Base-by-base conservation (phyloP, 2,113 vertebrate genomes). In the Panthera tigris region DNA sequence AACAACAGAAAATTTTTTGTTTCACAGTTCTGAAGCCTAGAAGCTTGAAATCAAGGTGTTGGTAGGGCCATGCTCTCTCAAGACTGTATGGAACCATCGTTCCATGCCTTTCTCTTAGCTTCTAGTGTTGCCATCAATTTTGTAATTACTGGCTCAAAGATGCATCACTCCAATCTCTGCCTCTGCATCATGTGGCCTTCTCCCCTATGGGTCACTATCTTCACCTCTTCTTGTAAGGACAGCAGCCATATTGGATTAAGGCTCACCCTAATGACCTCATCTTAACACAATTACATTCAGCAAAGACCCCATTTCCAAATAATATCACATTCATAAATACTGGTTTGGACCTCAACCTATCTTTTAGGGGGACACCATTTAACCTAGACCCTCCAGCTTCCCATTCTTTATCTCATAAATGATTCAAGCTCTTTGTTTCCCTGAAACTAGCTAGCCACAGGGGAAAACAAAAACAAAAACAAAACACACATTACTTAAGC, bases 241-340 rank as follows among this genome's bases (percentile, higher is more conserved):
- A 48, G 82, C 13, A 33, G 61, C 63, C 21, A 18, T 41, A 16
- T 23, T 82, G 27, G 12, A 82, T 84, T 52, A 84, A 48, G 39
- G 18, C 11, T 36, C 7, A 50, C 9, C 31, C 27, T 50, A 68
- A 79, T 86, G 11, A 57, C 16, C 31, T 89, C 74, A 48, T 78
- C 73, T 83, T 87, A 79, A 68, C 11, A 25, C 79, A 25, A 91
- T 91, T 69, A 55, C n/a, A 85, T 89, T 78, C 52, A 78, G 27
- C 29, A 83, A 80, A 78, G 27, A 68, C 13, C 7, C 79, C 71
- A 13, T 93, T 91, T 96, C 45, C 66, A 91, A 95, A 91, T 76
- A 87, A 96, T 41, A 50, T 61, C 69, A 48, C 19, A 31, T 65
- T 36, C 25, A 69, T 25, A 36, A 65, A 85, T 36, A 52, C 13